Evolutionary conservation across 1,140 invertebrate species (phyloP).

Genomic region (Bombus balteatus): DNA sequence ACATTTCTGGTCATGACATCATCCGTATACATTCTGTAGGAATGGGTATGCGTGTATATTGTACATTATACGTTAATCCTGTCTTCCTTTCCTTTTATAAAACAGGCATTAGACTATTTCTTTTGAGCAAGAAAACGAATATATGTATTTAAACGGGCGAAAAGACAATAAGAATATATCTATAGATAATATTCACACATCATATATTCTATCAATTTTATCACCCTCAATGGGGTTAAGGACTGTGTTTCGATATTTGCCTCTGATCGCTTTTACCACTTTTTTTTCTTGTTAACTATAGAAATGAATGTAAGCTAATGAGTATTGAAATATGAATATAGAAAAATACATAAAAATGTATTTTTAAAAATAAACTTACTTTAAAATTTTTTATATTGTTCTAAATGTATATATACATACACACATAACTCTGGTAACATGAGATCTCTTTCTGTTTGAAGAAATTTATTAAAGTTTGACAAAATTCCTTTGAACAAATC

Average conservation of each 20-base stretch:
- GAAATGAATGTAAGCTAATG: not conserved
- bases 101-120: not conserved
- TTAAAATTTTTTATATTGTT: not conserved
- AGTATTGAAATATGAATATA: not conserved
- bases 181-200: slow-evolving; percentile 14
- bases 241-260: slow-evolving; percentile 24
- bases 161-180: slow-evolving; percentile 32
- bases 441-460: not conserved
- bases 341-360: not conserved
- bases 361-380: not conserved
- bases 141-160: not conserved
- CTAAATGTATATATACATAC: not conserved
- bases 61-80: not conserved
- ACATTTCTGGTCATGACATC: slow-evolving; percentile 17
- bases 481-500: too few species aligned
- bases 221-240: slow-evolving; percentile 16
- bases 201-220: slow-evolving; percentile 17
- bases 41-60: not conserved
- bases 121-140: not conserved
- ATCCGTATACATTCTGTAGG: not conserved
- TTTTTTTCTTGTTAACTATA: too few species aligned
- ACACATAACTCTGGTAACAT: not conserved
- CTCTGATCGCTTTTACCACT: not conserved
- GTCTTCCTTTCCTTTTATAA: not conserved
- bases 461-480: not conserved